These are phyloP conservation scores for Scytalopus superciliaris DNA, from an alignment of 2,113 vertebrate species.

Conservation along the genomic window DNA sequence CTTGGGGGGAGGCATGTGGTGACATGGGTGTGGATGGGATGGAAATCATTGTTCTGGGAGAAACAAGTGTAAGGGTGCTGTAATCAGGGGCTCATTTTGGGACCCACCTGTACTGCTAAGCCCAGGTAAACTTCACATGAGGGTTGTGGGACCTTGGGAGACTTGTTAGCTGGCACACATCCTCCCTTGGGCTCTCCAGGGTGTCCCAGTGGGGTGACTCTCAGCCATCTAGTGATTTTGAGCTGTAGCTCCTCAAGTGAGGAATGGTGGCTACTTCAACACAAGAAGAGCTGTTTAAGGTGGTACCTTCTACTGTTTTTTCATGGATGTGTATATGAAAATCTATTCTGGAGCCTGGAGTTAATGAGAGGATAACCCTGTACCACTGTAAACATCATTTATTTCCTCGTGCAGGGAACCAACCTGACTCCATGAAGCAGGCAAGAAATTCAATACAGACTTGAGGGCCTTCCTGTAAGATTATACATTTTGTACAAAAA, in stretches of 20 bases:
- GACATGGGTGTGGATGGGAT: background rate
- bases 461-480: background rate
- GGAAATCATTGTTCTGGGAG: background rate
- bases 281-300: background rate
- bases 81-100: background rate
- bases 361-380: background rate
- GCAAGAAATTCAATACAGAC: background rate
- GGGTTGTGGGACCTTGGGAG: background rate
- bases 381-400: background rate
- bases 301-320: background rate
- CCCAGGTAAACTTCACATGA: background rate
- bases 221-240: background rate
- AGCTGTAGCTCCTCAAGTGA: background rate
- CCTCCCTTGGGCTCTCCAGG: background rate
- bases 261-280: background rate
- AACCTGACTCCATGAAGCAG: fast-evolving
- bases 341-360: background rate
- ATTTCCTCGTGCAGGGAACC: background rate
- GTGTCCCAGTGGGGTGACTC: background rate
- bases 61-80: background rate
- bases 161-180: background rate
- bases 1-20: fast-evolving
- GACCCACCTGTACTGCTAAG: background rate
- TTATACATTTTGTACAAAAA: background rate
- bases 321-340: background rate